phyloP scores from a whole-genome alignment of 2,113 vertebrate species.

The Cichladusa arquata region DNA sequence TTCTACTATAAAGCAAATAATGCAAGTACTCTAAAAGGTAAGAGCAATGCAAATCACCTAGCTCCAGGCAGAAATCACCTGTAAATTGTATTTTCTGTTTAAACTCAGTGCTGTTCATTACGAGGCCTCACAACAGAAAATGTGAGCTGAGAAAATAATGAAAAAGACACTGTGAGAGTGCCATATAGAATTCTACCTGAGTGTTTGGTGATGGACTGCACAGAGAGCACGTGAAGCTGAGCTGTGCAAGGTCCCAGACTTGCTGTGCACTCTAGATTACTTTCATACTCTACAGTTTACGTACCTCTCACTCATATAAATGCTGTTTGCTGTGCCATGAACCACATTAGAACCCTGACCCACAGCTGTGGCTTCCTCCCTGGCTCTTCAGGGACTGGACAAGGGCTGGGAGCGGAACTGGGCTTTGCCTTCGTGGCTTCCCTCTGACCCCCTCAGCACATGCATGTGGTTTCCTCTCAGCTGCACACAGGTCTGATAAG shows the following conservation, averaged over 20 bases:
- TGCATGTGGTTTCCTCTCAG: not conserved
- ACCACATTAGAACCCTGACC: not conserved
- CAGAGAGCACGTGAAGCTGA: rapidly evolving
- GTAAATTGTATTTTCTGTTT: not conserved
- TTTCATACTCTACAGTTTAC: not conserved
- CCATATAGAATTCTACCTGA: not conserved
- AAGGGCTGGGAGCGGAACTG: not conserved
- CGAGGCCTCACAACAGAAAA: not conserved
- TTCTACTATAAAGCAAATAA: not conserved
- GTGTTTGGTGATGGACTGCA: not conserved
- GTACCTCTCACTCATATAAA: not conserved
- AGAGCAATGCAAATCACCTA: not conserved
- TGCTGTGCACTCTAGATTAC: not conserved
- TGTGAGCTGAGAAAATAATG: not conserved
- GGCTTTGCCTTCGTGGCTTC: not conserved
- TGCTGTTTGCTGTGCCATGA: not conserved
- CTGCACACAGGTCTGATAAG: not conserved
- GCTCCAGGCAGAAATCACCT: not conserved
- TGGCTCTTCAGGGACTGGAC: not conserved
- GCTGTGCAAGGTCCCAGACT: not conserved
- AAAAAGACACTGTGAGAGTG: not conserved
- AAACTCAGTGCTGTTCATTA: not conserved
- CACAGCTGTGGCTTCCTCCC: not conserved
- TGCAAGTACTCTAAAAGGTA: not conserved
- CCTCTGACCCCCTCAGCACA: not conserved